phyloP scores from a whole-genome alignment of 1,140 invertebrate species.

The Delia radicum region DNA sequence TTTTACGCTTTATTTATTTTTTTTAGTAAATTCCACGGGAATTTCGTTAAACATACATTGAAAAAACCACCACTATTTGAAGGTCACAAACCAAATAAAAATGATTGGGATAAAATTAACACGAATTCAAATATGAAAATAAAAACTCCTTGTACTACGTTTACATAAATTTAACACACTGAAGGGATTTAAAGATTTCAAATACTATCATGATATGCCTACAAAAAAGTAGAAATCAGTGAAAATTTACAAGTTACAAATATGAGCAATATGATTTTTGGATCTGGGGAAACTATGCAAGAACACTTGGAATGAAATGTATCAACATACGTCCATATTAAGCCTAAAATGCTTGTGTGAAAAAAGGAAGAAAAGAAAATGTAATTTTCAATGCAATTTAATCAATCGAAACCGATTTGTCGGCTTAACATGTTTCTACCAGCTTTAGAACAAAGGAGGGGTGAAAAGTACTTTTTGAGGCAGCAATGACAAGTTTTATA shows the following conservation, averaged over 20 bases:
- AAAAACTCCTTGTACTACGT: not conserved
- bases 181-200: slow-evolving; percentile 27
- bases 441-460: not conserved
- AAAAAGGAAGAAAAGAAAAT: not conserved
- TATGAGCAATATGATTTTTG: too few relatives aligned
- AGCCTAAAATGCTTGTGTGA: slow-evolving; percentile 12
- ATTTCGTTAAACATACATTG: not conserved
- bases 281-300: not conserved
- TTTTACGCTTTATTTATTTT: slow-evolving; percentile 5
- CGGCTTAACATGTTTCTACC: slow-evolving; percentile 55
- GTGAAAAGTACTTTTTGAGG: not conserved
- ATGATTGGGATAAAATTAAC: too few relatives aligned
- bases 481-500: too few relatives aligned
- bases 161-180: slow-evolving; percentile 31
- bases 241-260: too few relatives aligned
- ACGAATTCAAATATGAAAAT: too few relatives aligned
- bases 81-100: slow-evolving; percentile 8
- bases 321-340: not conserved
- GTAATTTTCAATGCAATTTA: slow-evolving; percentile 41
- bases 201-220: not conserved
- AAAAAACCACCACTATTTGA: not conserved
- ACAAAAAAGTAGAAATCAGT: not conserved
- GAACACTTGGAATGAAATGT: not conserved
- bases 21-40: not conserved
- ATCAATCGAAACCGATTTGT: slow-evolving; percentile 57